These are phyloP conservation scores for Plumapathes pennacea DNA, from an alignment of 92 coral and sea anemone genomes.

Conservation along the genomic window DNA sequence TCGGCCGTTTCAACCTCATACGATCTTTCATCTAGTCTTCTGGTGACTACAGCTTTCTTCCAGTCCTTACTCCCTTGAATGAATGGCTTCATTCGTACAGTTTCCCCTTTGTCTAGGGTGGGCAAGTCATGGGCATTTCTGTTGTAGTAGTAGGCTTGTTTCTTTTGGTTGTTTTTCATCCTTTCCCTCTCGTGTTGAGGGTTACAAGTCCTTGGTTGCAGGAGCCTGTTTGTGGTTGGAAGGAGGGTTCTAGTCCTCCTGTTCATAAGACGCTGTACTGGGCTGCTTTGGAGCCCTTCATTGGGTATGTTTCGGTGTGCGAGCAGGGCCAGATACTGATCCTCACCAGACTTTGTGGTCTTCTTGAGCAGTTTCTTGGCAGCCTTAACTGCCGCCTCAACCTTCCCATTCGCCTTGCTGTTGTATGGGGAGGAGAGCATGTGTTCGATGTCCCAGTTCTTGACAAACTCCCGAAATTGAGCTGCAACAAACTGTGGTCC, in stretches of 20 bases:
- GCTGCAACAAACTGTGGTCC: not conserved
- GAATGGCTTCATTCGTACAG: not conserved
- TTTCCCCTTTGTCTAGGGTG: not conserved
- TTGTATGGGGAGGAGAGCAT: too few species aligned
- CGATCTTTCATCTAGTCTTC: not conserved
- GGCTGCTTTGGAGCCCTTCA: not conserved
- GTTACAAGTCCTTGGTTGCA: too few species aligned
- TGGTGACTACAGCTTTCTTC: not conserved
- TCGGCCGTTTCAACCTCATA: not conserved
- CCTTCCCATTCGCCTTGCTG: too few species aligned
- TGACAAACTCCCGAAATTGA: not conserved
- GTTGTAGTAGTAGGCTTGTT: not conserved
- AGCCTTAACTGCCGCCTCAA: not conserved
- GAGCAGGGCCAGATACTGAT: too few species aligned
- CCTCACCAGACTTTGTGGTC: conserved; percentile 1
- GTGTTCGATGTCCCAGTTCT: not conserved
- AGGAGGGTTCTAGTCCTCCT: not conserved
- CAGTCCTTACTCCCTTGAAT: too few species aligned
- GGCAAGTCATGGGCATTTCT: not conserved
- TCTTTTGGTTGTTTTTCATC: too few species aligned
- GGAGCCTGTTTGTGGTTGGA: too few species aligned
- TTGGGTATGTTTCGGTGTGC: too few species aligned
- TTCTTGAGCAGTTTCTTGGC: not conserved
- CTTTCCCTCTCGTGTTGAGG: too few species aligned
- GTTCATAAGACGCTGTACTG: not conserved